Evolutionary conservation across 2,797 vertebrate species (phyloP).

Genomic region (Acomys russatus): DNA sequence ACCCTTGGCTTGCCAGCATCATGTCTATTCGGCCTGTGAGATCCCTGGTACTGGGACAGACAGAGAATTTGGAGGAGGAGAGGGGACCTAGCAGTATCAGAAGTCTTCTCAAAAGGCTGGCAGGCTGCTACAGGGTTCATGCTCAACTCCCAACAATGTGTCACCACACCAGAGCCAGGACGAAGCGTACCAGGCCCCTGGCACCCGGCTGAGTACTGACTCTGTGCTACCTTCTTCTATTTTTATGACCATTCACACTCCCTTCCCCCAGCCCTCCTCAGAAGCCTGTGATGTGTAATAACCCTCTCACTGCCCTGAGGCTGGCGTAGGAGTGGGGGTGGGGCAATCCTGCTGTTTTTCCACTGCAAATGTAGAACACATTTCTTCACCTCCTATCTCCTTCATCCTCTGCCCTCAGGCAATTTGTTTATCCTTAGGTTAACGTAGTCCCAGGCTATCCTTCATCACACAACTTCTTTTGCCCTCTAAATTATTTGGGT

Average conservation of each 20-base stretch:
- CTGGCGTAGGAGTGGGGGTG: not conserved
- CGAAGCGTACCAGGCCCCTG: constrained; percentile 54
- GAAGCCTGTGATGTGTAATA: not conserved
- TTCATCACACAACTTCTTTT: not conserved
- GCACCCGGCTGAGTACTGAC: constrained; percentile 37
- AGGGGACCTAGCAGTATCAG: not conserved
- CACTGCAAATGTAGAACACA: not conserved
- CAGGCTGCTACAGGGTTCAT: not conserved
- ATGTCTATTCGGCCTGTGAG: not conserved
- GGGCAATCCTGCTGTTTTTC: not conserved
- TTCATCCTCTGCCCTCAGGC: not conserved
- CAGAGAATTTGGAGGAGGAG: not conserved
- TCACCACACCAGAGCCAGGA: constrained; percentile 57
- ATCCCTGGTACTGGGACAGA: not conserved
- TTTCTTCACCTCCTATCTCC: not conserved
- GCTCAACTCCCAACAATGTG: constrained; percentile 66
- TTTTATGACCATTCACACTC: constrained; percentile 16
- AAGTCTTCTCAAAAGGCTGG: constrained; percentile 16
- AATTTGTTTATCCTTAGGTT: not conserved
- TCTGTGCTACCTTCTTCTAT: constrained; percentile 64
- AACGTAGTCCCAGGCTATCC: not conserved
- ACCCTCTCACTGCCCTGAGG: not conserved
- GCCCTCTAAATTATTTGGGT: not conserved
- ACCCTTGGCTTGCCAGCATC: constrained; percentile 6
- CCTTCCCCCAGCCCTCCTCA: not conserved